A percentile compares a stretch with the other conserved stretches of the same genome.
These are phyloP conservation scores for Indicator maculatus DNA, from an alignment of 2,113 vertebrate genomes.

Conservation along the genomic window DNA sequence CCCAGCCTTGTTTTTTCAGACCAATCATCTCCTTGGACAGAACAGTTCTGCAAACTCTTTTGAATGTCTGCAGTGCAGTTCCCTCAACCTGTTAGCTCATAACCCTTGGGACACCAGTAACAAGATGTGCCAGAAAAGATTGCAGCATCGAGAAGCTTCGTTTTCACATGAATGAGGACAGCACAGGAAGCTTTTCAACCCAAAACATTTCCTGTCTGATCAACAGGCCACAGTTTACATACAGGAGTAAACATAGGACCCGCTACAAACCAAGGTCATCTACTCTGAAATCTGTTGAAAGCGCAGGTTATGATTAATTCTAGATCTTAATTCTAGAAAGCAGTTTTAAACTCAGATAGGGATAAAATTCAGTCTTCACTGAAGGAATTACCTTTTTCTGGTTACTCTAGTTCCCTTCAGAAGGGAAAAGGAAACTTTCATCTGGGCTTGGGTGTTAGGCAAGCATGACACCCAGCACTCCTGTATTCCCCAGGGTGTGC, in stretches of 20 bases:
- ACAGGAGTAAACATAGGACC: neutral
- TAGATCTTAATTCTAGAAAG: neutral
- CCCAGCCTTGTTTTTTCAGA: neutral
- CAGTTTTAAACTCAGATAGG: neutral
- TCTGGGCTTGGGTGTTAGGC: neutral
- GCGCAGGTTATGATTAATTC: neutral
- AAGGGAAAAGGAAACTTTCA: neutral
- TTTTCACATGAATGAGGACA: constrained; percentile 47
- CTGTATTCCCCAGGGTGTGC: neutral
- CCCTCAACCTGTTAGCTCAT: neutral
- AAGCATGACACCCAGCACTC: neutral
- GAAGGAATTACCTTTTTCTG: neutral
- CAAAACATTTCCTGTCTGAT: constrained; percentile 40
- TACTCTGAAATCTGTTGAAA: neutral
- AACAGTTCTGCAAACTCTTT: neutral
- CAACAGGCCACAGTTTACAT: constrained; percentile 30
- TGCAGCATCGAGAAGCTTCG: neutral
- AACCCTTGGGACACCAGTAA: neutral
- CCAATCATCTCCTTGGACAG: neutral
- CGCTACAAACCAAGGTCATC: neutral
- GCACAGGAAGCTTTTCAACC: constrained; percentile 35
- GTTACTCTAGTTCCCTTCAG: neutral
- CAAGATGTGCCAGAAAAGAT: neutral
- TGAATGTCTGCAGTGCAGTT: fast-evolving
- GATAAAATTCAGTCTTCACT: neutral